phyloP scores from a whole-genome alignment of 2,888 invertebrate species.

The Andrena dorsata region DNA sequence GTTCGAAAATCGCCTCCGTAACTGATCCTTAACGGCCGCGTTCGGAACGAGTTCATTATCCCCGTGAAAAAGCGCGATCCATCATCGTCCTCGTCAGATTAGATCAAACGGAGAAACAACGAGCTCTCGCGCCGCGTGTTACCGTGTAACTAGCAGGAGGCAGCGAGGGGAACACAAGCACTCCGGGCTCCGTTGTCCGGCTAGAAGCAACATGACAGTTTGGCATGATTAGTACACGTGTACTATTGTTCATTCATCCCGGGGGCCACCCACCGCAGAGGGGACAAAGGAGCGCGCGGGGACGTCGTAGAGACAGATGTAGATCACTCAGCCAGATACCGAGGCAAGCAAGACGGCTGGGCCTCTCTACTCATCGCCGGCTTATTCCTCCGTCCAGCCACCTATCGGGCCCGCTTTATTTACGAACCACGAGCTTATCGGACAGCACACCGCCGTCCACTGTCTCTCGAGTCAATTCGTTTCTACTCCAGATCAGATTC shows the following conservation, averaged over 20 bases:
- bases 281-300: slow-evolving; percentile 47
- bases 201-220: slow-evolving; percentile 73
- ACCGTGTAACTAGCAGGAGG: slow-evolving; percentile 64
- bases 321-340: slow-evolving; percentile 50
- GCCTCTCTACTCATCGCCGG: slow-evolving; percentile 44
- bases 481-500: slow-evolving; percentile 45
- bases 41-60: slow-evolving; percentile 59
- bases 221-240: slow-evolving; percentile 80
- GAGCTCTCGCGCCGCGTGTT: slow-evolving; percentile 48
- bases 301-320: slow-evolving; percentile 47
- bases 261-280: slow-evolving; percentile 55
- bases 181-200: slow-evolving; percentile 64
- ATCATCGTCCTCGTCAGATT: slow-evolving; percentile 63
- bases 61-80: slow-evolving; percentile 57
- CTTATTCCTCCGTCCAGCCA: not conserved
- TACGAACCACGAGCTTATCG: slow-evolving; percentile 50
- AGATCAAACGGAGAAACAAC: slow-evolving; percentile 63
- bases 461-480: slow-evolving; percentile 41
- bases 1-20: slow-evolving; percentile 24
- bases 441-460: not conserved
- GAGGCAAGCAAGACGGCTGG: not conserved
- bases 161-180: slow-evolving; percentile 40
- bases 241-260: slow-evolving; percentile 76
- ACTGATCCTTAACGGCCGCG: slow-evolving; percentile 12
- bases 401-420: slow-evolving; percentile 46